These are phyloP conservation scores for Athalia circularis DNA, from an alignment of 2,888 invertebrate species.

Conservation along the genomic window DNA sequence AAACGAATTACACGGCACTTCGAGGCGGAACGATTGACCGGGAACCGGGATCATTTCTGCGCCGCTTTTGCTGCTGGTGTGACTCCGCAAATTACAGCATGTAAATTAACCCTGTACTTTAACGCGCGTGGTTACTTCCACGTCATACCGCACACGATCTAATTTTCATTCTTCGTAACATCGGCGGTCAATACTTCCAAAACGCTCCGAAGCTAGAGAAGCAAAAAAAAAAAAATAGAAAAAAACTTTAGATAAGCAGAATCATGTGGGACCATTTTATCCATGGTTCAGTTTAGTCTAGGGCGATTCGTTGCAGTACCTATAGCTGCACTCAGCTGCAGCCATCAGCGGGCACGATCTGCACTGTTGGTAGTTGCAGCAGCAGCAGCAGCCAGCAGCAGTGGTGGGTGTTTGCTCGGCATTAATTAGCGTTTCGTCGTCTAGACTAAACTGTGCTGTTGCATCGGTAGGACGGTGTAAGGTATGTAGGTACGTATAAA, in stretches of 20 bases:
- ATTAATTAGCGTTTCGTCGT: conserved; percentile 69
- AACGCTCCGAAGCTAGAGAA: too few relatives aligned
- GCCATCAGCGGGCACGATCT: conserved; percentile 35
- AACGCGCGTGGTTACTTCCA: conserved; percentile 16
- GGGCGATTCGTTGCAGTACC: neutral
- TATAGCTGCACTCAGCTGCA: neutral
- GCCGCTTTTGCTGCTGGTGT: neutral
- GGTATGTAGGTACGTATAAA: neutral
- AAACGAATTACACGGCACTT: conserved; percentile 42
- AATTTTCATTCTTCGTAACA: neutral
- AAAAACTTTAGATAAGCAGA: too few relatives aligned
- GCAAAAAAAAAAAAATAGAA: too few relatives aligned
- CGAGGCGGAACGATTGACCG: conserved; percentile 40
- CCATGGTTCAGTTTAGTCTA: conserved; percentile 7
- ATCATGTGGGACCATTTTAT: neutral
- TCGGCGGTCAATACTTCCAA: too few relatives aligned
- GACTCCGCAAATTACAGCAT: conserved; percentile 35
- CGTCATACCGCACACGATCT: neutral
- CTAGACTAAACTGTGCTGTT: conserved; percentile 60
- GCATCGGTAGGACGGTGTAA: neutral
- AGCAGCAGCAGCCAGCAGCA: neutral
- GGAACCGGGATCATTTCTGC: neutral
- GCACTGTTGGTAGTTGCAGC: neutral
- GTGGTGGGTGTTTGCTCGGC: conserved; percentile 64
- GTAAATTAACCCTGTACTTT: conserved; percentile 29